Conservation (phyloP, 2,797 vertebrate genomes). For the Pipistrellus pipistrellus region DNA sequence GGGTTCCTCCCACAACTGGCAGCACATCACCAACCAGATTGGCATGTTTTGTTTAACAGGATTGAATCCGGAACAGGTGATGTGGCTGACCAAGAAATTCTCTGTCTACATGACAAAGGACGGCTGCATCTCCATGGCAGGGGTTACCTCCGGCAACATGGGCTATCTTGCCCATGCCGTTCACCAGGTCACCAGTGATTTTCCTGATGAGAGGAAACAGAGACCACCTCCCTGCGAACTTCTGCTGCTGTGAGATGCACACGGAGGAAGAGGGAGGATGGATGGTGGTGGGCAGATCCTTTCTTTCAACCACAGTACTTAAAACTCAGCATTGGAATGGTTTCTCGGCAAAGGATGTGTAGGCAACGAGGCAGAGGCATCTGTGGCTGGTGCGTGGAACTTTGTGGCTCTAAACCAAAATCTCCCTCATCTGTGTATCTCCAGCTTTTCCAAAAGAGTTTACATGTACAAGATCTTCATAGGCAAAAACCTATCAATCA, state of each 20-base stretch:
- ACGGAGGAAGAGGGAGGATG: conserved; percentile 2
- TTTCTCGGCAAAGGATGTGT: conserved; percentile 78
- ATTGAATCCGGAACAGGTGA: conserved; percentile 98
- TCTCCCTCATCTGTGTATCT: conserved; percentile 57
- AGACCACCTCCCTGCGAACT: conserved; percentile 75
- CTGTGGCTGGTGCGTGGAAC: conserved; percentile 40
- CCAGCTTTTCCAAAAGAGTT: conserved; percentile 56
- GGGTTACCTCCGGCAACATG: conserved; percentile 95
- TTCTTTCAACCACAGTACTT: conserved; percentile 77
- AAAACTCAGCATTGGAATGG: conserved; percentile 74
- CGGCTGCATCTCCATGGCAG: conserved; percentile 97
- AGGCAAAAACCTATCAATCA: conserved; percentile 60
- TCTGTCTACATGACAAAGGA: conserved; percentile 99
- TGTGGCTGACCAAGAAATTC: conserved; percentile 95
- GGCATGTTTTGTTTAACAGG: conserved; percentile 99
- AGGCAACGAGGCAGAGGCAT: conserved; percentile 68
- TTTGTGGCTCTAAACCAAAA: conserved; percentile 76
- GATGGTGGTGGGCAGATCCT: conserved; percentile 67
- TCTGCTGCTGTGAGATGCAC: conserved; percentile 25
- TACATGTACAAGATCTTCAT: conserved; percentile 71
- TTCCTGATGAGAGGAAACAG: conserved; percentile 62
- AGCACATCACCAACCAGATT: conserved; percentile 98
- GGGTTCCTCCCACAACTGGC: conserved; percentile 96
- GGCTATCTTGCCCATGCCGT: conserved; percentile 95
- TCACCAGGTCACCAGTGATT: conserved; percentile 96